phyloP scores from a whole-genome alignment of 1,140 invertebrate genomes.

The Delia radicum region DNA sequence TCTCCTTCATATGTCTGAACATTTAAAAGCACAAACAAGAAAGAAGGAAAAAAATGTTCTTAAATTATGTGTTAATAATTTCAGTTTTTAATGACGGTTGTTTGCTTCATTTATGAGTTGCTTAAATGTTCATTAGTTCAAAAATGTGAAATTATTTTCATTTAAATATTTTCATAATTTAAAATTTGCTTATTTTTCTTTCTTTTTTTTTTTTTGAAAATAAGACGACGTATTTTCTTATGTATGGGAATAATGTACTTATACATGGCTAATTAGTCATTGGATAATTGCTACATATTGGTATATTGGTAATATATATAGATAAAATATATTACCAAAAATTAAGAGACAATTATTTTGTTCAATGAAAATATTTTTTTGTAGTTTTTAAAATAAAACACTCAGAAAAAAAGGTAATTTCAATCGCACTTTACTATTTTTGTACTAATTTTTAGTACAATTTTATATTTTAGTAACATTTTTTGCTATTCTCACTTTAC shows the following conservation, averaged over 20 bases:
- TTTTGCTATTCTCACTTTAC: too few relatives aligned
- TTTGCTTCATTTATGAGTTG: slow-evolving; percentile 7
- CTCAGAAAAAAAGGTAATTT: too few relatives aligned
- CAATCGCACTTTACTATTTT: too few relatives aligned
- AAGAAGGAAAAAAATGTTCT: background rate
- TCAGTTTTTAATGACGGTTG: slow-evolving; percentile 7
- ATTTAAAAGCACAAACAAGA: background rate
- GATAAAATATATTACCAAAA: too few relatives aligned
- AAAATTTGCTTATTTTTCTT: background rate
- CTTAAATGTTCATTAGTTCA: slow-evolving; percentile 21
- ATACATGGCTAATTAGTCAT: slow-evolving; percentile 17
- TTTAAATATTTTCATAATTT: background rate
- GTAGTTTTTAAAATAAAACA: too few relatives aligned
- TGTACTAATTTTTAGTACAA: too few relatives aligned
- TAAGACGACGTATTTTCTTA: background rate
- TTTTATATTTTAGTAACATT: too few relatives aligned
- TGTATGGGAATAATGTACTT: background rate
- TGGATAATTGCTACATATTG: slow-evolving; percentile 13
- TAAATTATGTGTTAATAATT: slow-evolving; percentile 24
- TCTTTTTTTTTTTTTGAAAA: background rate
- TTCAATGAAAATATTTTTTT: too few relatives aligned
- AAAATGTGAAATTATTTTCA: slow-evolving; percentile 4
- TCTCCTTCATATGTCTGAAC: slow-evolving; percentile 3
- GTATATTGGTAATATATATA: background rate
- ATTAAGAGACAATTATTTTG: background rate